phyloP scores from a whole-genome alignment of 1,140 invertebrate species.

The Cylas formicarius region DNA sequence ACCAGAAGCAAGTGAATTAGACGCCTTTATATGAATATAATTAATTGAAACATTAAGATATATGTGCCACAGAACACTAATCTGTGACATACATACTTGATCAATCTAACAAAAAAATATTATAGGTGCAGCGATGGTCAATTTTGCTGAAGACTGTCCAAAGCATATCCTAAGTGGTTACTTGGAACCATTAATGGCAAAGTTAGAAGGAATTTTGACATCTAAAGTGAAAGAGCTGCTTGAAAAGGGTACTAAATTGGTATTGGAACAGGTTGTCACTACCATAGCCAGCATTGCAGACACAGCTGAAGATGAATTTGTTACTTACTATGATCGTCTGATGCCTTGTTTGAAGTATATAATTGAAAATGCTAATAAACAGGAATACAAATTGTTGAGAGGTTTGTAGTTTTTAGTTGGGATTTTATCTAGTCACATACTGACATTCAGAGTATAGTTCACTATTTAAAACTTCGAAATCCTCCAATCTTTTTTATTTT shows the following conservation, averaged over 20 bases:
- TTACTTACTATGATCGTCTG: constrained; percentile 72
- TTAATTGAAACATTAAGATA: no score
- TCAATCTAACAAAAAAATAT: no score
- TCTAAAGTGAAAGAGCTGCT: constrained; percentile 91
- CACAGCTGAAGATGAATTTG: constrained; percentile 94
- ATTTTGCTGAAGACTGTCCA: constrained; percentile 98
- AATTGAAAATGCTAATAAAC: constrained; percentile 84
- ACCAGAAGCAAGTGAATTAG: no score
- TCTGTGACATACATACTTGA: no score
- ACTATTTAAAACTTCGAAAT: no score
- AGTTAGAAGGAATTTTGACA: constrained; percentile 84
- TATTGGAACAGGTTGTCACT: constrained; percentile 95
- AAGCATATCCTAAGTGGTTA: constrained; percentile 89
- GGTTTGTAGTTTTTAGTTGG: constrained; percentile 45
- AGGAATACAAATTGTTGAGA: constrained; percentile 81
- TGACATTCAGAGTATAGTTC: no score
- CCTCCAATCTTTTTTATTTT: no score
- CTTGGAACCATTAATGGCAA: constrained; percentile 82
- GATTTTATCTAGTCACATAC: no score
- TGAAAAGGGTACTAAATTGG: constrained; percentile 89
- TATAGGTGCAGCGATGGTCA: constrained; percentile 82
- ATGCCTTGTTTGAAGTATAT: constrained; percentile 98
- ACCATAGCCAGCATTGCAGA: constrained; percentile 99
- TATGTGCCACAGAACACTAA: no score
- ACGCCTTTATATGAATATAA: no score